Percentiles rank a stretch among this genome's conserved stretches.
These are phyloP conservation scores for Pseudopipra pipra DNA, from an alignment of 2,113 vertebrate species.

Conservation along the genomic window DNA sequence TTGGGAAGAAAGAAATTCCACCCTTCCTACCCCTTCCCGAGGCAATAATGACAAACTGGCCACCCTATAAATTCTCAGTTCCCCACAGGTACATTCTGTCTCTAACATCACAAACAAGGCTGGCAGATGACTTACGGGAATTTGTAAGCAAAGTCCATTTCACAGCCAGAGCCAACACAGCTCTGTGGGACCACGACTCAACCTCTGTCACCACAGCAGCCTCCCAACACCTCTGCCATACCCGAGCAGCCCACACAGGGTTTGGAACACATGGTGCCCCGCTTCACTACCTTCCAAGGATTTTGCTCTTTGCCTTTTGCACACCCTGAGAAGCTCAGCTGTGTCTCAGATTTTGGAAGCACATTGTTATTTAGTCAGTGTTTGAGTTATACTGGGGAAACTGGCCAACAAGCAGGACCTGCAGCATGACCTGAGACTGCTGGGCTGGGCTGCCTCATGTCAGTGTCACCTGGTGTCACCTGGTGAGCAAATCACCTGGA, in stretches of 20 bases:
- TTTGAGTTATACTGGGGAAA: neutral
- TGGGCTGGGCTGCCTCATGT: neutral
- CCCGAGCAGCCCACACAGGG: accelerated
- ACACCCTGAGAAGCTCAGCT: neutral
- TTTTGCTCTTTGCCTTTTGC: neutral
- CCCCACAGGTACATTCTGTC: neutral
- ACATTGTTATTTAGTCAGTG: neutral
- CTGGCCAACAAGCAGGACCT: neutral
- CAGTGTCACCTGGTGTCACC: neutral
- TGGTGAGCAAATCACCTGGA: neutral
- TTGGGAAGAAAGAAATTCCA: neutral
- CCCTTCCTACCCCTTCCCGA: neutral
- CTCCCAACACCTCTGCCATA: accelerated
- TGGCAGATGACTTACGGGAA: neutral
- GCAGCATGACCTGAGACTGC: neutral
- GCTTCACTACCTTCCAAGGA: neutral
- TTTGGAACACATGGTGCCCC: accelerated
- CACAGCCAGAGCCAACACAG: neutral
- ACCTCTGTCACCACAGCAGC: accelerated
- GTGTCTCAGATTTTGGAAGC: neutral
- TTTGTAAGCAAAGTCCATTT: neutral
- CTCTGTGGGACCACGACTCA: neutral
- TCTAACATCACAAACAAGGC: neutral
- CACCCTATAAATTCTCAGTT: neutral
- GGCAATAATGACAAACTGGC: accelerated